Evolutionary conservation across 2,797 vertebrate genomes (phyloP), one percentile per base, ranked within the genome.

Genomic region (Lutjanus argentimaculatus): DNA sequence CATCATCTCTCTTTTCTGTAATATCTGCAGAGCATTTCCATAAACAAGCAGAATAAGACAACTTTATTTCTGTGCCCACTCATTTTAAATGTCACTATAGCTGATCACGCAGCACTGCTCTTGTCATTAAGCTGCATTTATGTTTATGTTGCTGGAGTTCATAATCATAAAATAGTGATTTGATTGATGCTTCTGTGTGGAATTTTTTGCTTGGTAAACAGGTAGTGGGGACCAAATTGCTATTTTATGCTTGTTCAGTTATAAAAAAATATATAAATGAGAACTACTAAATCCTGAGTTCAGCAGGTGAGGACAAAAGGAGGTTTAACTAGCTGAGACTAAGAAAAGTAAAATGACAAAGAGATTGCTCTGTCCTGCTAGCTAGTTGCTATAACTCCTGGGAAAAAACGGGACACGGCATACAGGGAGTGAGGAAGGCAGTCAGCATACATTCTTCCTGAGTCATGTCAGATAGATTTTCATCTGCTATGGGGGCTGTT

Each of bases 261-360:
- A 46, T 15, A 17, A 8, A 16, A 68, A 52, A 48, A n/a, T 36
- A 49, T 46, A 7, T 48, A 49, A 49, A 49, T 42, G 4, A 40
- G 12, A 42, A 4, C 15, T 8, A 19, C 17, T 46, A 10, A 48
- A 48, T 55, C 16, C 8, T 0, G 55, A 71, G 51, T 14, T 36
- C 22, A 12, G 45, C 72, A 49, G 43, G n/a, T 25, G 73, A 9
- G n/a, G 49, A 22, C 40, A 25, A 46, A 22, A 17, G 9, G 55
- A 58, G 13, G 42, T 56, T 56, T 42, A 17, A 76, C 36, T 45
- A 74, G 40, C 36, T 59, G 43, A 58, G 43, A 48, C 55, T n/a
- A n/a, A n/a, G n/a, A n/a, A n/a, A n/a, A n/a, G n/a, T n/a, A n/a
- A n/a, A n/a, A n/a, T n/a, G n/a, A n/a, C n/a, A n/a, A n/a, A n/a